These are phyloP conservation scores for Pimephales promelas DNA, from an alignment of 2,113 vertebrate species.

Conservation along the genomic window DNA sequence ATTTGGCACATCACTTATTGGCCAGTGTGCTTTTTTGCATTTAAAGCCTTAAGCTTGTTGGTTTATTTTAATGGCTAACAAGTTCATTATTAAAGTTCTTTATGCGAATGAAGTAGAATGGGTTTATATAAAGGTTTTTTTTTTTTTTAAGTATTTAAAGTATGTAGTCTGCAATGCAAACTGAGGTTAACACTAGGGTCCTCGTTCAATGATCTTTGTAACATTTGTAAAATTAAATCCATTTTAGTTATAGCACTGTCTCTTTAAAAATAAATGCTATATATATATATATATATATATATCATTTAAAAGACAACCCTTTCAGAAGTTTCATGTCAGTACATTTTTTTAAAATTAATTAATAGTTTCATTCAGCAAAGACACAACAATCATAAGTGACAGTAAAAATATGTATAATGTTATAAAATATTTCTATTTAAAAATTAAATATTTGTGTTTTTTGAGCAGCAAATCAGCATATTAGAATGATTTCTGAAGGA, in stretches of 20 bases:
- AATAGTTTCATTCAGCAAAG: not conserved
- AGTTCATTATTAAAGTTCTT: not conserved
- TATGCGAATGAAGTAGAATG: not conserved
- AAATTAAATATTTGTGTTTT: not conserved
- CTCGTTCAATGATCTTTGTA: not conserved
- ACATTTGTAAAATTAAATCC: too few species aligned
- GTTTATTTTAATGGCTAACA: not conserved
- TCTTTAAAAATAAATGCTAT: not conserved
- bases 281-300: not conserved
- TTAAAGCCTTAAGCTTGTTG: not conserved
- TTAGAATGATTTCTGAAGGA: not conserved
- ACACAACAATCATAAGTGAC: not conserved
- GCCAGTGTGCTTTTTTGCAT: not conserved
- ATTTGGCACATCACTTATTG: constrained; percentile 11
- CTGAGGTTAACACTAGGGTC: not conserved
- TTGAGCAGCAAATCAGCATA: not conserved
- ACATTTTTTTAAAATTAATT: too few species aligned
- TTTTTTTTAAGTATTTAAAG: not conserved
- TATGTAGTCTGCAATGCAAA: not conserved
- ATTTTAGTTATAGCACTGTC: not conserved
- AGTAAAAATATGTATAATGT: not conserved
- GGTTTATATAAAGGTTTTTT: not conserved
- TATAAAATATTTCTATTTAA: not conserved
- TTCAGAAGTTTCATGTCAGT: not conserved
- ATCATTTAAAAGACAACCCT: too few species aligned